These are phyloP conservation scores for Hippocampus abdominalis DNA, from an alignment of 2,113 vertebrate species.

Conservation along the genomic window DNA sequence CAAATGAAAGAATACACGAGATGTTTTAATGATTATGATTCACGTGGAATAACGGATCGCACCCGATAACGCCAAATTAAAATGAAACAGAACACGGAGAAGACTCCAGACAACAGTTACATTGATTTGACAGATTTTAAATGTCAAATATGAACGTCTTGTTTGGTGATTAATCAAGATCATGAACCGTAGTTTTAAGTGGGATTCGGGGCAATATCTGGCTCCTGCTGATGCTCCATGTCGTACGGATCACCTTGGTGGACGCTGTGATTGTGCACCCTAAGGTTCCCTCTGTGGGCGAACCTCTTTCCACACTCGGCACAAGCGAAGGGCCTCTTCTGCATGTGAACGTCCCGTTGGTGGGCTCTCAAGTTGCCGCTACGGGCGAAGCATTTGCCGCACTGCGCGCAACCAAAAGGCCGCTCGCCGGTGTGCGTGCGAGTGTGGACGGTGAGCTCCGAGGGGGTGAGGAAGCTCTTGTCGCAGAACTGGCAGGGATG, in stretches of 20 bases:
- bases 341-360: constrained; percentile 69
- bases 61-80: not conserved
- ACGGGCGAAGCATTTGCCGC: constrained; percentile 67
- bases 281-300: constrained; percentile 66
- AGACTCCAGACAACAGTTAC: not conserved
- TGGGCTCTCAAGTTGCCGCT: constrained; percentile 68
- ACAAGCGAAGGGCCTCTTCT: constrained; percentile 68
- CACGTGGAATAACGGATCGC: too few relatives aligned
- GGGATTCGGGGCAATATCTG: constrained; percentile 41
- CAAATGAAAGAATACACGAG: too few relatives aligned
- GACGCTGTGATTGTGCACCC: constrained; percentile 67
- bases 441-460: constrained; percentile 67
- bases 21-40: too few relatives aligned
- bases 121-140: not conserved
- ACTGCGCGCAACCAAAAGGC: constrained; percentile 64
- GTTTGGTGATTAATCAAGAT: constrained; percentile 4
- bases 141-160: not conserved
- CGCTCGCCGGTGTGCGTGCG: constrained; percentile 69
- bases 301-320: constrained; percentile 67
- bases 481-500: constrained; percentile 68
- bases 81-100: not conserved
- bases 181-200: constrained; percentile 23
- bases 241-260: constrained; percentile 65
- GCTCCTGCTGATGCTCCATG: constrained; percentile 56
- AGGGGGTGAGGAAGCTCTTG: constrained; percentile 70